Conservation (phyloP, 2,113 vertebrate genomes). For the Bagarius yarrelli region DNA sequence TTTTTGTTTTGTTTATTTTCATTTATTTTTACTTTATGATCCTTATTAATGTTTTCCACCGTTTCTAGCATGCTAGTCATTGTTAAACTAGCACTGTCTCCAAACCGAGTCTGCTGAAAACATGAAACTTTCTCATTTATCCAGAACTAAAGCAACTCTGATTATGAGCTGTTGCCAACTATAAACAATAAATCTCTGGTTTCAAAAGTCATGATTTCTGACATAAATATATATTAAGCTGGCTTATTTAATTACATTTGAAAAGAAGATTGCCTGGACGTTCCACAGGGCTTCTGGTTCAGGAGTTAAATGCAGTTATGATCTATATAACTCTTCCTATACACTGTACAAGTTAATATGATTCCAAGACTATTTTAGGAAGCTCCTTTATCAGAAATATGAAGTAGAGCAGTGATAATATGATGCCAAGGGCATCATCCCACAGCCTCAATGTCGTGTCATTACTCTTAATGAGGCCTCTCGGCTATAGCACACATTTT, state of each 20-base stretch:
- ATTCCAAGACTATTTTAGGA: slow-evolving; percentile 5
- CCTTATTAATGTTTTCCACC: no score
- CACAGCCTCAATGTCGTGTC: not conserved
- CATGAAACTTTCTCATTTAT: no score
- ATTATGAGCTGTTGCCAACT: not conserved
- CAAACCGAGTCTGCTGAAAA: no score
- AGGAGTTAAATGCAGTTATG: not conserved
- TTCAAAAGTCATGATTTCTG: not conserved
- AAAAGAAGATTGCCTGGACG: not conserved
- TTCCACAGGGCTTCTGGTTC: not conserved
- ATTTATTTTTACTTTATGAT: no score
- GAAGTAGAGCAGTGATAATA: slow-evolving; percentile 18
- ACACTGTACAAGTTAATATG: not conserved
- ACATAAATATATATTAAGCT: not conserved
- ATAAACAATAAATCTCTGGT: not conserved
- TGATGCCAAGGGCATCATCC: slow-evolving; percentile 23
- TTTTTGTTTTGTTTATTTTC: no score
- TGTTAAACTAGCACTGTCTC: no score
- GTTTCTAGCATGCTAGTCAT: no score
- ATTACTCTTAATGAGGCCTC: not conserved
- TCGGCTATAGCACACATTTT: not conserved
- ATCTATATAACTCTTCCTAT: slow-evolving; percentile 11
- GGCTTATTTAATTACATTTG: not conserved
- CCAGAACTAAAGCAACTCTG: no score
- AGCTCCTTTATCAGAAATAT: not conserved